Evolutionary conservation across 2,797 vertebrate species (phyloP), one percentile per base, ranked within the genome.

Genomic region (Sandelia bainsii): DNA sequence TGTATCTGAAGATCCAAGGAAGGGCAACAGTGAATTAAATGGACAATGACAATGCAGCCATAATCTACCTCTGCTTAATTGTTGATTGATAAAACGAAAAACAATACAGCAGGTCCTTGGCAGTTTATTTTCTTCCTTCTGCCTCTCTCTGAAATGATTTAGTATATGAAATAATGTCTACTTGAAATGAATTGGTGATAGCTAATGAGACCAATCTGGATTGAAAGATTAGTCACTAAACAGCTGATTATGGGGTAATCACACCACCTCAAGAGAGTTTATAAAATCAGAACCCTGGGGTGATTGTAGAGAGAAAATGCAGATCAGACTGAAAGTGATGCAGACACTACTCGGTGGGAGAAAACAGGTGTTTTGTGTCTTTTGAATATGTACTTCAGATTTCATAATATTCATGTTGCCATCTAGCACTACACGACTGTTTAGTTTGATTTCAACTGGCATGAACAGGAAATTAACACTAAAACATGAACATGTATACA

Each of bases 181-280:
- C 63, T 81, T 75, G 29, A 82, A 81, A 79, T 62, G 4, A 86
- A 84, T 72, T 74, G 53, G 60, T 73, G 72, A 80, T 81, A 65
- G 72, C 69, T 79, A 56, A 37, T 85, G 29, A 86, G 78, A 61
- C 72, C 62, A 71, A 87, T 87, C 71, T 81, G 65, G 65, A 54
- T 71, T 75, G 45, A 83, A 82, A 75, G 75, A 87, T 87, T 79
- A 67, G 25, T 69, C 72, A 84, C 76, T 75, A 78, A 87, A 83
- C 62, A 83, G 79, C 77, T 81, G 65, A 89, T 91, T 89, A 87
- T 67, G 54, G 78, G 54, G 51, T 69, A 84, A 84, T 89, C 75
- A 83, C 85, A 77, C 49, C 56, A 75, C 45, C 62, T 69, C 39
- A 20, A 60, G 74, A 85, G 80, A 78, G 63, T 72, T 78, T 50